A percentile compares a stretch with the other conserved stretches of the same genome.
Conservation (phyloP, 1,140 invertebrate genomes). For the Eumaeus atala region DNA sequence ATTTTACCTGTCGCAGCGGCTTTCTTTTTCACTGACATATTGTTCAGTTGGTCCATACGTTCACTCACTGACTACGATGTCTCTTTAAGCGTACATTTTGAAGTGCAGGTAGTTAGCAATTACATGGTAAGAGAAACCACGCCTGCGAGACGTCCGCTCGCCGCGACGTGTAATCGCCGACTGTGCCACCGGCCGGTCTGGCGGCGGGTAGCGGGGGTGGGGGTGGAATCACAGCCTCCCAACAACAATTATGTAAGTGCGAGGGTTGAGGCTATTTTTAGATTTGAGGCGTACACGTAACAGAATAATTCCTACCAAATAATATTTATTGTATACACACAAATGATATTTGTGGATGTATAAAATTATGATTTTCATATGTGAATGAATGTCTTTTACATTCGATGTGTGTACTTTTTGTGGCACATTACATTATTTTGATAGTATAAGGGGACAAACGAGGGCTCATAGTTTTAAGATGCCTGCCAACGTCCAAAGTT, state of each 20-base stretch:
- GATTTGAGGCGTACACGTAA: constrained; percentile 47
- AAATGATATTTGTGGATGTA: no score
- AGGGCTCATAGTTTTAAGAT: no score
- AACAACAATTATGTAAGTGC: constrained; percentile 61
- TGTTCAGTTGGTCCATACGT: constrained; percentile 2
- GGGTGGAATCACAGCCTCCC: constrained; percentile 57
- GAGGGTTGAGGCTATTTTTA: constrained; percentile 65
- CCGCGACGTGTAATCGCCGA: constrained; percentile 24
- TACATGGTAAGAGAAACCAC: neutral
- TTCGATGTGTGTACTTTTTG: no score
- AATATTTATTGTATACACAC: no score
- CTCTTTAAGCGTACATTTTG: neutral
- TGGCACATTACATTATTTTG: no score
- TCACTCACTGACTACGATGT: neutral
- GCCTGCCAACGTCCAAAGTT: no score
- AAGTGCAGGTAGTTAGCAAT: constrained; percentile 1
- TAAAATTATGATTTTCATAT: no score
- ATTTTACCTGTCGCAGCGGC: neutral
- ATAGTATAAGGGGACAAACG: no score
- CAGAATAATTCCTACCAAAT: constrained; percentile 26
- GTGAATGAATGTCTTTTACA: no score
- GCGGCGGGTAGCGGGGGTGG: constrained; percentile 20
- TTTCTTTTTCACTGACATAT: constrained; percentile 7
- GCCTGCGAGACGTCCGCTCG: constrained; percentile 17
- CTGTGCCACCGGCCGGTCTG: constrained; percentile 25